Percentiles rank a stretch among this genome's conserved stretches.
Conservation (phyloP, 2,797 vertebrate species). For the Melanotaenia maccullochi region DNA sequence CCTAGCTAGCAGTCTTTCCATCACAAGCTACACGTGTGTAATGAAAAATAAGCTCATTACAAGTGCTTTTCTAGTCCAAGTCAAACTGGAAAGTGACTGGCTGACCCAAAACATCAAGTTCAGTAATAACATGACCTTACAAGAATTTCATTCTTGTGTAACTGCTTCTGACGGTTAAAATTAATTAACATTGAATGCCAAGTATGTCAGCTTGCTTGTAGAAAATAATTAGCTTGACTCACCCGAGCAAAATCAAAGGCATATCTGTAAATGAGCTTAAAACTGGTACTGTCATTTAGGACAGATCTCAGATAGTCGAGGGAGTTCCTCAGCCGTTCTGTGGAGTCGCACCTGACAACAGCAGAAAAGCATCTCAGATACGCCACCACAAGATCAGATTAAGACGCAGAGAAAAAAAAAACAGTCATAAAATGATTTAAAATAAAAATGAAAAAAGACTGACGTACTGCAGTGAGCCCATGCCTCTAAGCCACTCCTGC, state of each 20-base stretch:
- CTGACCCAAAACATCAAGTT: slow-evolving; percentile 21
- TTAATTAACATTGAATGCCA: slow-evolving; percentile 1
- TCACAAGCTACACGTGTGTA: background rate
- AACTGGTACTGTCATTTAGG: slow-evolving; percentile 96
- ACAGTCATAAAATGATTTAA: background rate
- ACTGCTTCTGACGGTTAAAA: background rate
- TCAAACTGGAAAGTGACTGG: slow-evolving; percentile 22
- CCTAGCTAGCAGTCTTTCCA: background rate
- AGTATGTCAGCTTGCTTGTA: background rate
- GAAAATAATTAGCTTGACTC: slow-evolving; percentile 71
- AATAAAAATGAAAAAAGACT: background rate
- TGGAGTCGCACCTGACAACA: slow-evolving; percentile 93
- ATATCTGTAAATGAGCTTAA: slow-evolving; percentile 99
- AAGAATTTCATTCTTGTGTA: background rate
- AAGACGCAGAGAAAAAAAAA: background rate
- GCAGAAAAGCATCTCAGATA: slow-evolving; percentile 49
- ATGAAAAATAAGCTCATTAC: background rate
- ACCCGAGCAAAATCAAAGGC: slow-evolving; percentile 99
- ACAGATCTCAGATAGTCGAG: slow-evolving; percentile 98
- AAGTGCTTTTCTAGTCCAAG: background rate
- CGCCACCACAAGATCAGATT: background rate
- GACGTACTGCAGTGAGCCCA: slow-evolving; percentile 97
- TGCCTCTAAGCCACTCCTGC: slow-evolving; percentile 99
- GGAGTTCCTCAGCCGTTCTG: slow-evolving; percentile 96
- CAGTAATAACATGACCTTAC: background rate